These are phyloP conservation scores for Halichoerus grypus DNA, from an alignment of 2,113 vertebrate genomes.

Conservation along the genomic window DNA sequence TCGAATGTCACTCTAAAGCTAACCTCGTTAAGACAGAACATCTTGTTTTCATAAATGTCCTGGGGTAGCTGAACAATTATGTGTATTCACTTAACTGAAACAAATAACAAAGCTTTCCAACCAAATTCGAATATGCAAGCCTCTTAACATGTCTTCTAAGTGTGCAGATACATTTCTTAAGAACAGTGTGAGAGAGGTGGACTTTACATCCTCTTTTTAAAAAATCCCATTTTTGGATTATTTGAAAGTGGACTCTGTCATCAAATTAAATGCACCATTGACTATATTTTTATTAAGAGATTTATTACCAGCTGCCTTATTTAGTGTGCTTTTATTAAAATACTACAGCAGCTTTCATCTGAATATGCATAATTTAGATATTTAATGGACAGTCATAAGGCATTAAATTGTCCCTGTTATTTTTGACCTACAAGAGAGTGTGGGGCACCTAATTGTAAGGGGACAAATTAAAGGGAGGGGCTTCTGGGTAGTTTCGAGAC, in stretches of 20 bases:
- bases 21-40: slow-evolving; percentile 58
- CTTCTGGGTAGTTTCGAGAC: neutral
- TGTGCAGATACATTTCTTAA: neutral
- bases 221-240: slow-evolving; percentile 59
- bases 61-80: slow-evolving; percentile 8
- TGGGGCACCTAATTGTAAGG: neutral
- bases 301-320: slow-evolving; percentile 48
- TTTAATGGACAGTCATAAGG: neutral
- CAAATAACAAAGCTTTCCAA: neutral
- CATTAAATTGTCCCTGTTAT: neutral
- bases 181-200: neutral
- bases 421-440: neutral
- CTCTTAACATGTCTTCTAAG: slow-evolving; percentile 24
- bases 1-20: slow-evolving; percentile 50
- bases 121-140: slow-evolving; percentile 8
- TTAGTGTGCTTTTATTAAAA: slow-evolving; percentile 63
- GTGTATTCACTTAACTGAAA: slow-evolving; percentile 41
- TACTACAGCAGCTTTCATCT: neutral
- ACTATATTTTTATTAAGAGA: slow-evolving; percentile 63
- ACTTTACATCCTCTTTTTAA: neutral
- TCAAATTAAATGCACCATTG: slow-evolving; percentile 66
- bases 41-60: slow-evolving; percentile 60
- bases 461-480: neutral
- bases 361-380: slow-evolving; percentile 2
- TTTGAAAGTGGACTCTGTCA: slow-evolving; percentile 44